These are phyloP conservation scores for Chitala chitala DNA, from an alignment of 2,113 vertebrate genomes.

Conservation along the genomic window DNA sequence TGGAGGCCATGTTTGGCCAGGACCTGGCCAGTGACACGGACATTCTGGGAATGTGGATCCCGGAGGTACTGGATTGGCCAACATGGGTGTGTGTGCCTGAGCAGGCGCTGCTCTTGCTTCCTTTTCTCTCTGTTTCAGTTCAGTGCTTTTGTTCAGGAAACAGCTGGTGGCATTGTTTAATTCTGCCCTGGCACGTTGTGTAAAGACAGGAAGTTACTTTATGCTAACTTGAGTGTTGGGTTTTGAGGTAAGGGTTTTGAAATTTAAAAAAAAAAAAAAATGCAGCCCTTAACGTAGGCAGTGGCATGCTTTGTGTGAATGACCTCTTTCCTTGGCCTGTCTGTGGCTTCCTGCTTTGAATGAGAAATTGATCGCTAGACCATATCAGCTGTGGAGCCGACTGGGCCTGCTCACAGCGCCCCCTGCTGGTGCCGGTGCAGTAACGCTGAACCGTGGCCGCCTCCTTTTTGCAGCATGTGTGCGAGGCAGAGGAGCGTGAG, in stretches of 20 bases:
- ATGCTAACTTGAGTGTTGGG: neutral
- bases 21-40: conserved; percentile 91
- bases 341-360: neutral
- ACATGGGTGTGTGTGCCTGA: conserved; percentile 99
- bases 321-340: neutral
- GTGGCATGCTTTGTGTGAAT: neutral
- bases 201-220: neutral
- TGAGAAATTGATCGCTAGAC: neutral
- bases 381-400: neutral
- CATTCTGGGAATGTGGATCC: conserved; percentile 99
- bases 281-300: neutral
- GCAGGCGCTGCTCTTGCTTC: conserved; percentile 73
- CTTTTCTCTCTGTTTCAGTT: conserved; percentile 46
- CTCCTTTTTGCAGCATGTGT: conserved; percentile 75
- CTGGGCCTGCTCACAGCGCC: no score
- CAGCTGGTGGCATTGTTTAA: neutral
- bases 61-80: conserved; percentile 99
- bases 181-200: neutral
- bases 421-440: neutral
- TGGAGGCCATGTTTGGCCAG: conserved; percentile 98
- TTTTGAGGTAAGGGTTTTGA: neutral
- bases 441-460: neutral
- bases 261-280: neutral
- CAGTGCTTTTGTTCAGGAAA: conserved; percentile 16
- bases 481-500: conserved; percentile 89